Percentiles rank a stretch among this genome's conserved stretches.
phyloP scores from a whole-genome alignment of 1,140 invertebrate genomes.

The Drosophila baimaii region DNA sequence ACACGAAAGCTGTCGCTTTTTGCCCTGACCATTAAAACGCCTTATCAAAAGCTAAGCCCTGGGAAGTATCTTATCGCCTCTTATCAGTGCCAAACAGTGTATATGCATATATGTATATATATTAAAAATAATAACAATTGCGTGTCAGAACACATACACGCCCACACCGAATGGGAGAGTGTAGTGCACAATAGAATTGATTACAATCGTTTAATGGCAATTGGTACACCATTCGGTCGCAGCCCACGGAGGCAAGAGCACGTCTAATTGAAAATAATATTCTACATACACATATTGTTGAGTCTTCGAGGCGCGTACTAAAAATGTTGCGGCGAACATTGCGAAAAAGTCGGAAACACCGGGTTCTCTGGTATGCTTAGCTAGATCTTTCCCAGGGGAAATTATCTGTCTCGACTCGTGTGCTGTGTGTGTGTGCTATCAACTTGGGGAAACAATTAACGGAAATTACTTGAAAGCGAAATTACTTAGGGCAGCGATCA shows the following conservation, averaged over 20 bases:
- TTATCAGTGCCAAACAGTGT: constrained; percentile 32
- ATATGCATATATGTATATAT: neutral
- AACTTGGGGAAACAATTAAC: constrained; percentile 18
- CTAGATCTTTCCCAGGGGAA: too few relatives aligned
- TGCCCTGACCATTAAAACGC: constrained; percentile 14
- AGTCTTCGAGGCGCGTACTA: constrained; percentile 1
- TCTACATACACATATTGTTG: constrained; percentile 5
- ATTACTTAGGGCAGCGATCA: constrained; percentile 19
- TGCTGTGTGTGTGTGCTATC: constrained; percentile 20
- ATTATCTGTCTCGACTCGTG: neutral
- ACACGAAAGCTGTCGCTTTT: neutral
- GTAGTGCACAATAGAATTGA: constrained; percentile 58
- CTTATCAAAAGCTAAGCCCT: constrained; percentile 19
- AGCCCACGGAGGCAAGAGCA: constrained; percentile 37
- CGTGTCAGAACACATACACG: constrained; percentile 34
- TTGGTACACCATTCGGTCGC: constrained; percentile 50
- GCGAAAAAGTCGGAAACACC: constrained; percentile 37
- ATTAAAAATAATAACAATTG: constrained; percentile 57
- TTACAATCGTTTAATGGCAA: constrained; percentile 62
- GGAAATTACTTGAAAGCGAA: constrained; percentile 28
- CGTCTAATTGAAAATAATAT: constrained; percentile 52
- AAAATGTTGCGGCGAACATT: constrained; percentile 47
- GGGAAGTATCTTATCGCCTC: constrained; percentile 48
- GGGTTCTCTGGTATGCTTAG: constrained; percentile 27
- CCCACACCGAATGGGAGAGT: constrained; percentile 26